These are phyloP conservation scores for Eupeodes corollae DNA, from an alignment of 1,140 invertebrate species.

Conservation along the genomic window DNA sequence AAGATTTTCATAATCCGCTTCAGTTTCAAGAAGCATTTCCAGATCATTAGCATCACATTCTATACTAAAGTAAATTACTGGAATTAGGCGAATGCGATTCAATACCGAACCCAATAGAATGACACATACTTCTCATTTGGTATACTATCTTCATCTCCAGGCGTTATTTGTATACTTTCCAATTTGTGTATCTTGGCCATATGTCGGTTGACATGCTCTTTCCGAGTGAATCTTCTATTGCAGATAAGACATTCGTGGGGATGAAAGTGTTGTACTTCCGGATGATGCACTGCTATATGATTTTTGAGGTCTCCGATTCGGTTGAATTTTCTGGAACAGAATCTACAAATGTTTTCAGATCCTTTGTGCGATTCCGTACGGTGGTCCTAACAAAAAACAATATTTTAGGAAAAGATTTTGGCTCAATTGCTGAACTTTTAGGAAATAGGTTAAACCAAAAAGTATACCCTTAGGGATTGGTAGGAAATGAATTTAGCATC, in stretches of 20 bases:
- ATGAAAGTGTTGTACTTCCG: not conserved
- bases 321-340: not conserved
- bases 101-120: too few species aligned
- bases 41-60: too few species aligned
- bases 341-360: not conserved
- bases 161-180: too few species aligned
- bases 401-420: too few species aligned
- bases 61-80: too few species aligned
- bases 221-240: not conserved
- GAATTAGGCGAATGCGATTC: too few species aligned
- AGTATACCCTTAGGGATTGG: not conserved
- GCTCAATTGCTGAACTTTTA: too few species aligned
- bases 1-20: too few species aligned
- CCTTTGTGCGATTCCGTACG: not conserved
- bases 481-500: not conserved
- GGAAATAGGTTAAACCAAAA: not conserved
- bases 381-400: not conserved
- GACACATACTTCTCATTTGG: too few species aligned
- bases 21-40: too few species aligned
- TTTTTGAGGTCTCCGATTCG: not conserved
- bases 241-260: slow-evolving; percentile 4
- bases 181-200: not conserved
- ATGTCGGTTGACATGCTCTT: not conserved
- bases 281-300: not conserved
- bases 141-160: too few species aligned